Evolutionary conservation across 1,140 invertebrate species (phyloP).

Genomic region (Arctopsyche grandis): DNA sequence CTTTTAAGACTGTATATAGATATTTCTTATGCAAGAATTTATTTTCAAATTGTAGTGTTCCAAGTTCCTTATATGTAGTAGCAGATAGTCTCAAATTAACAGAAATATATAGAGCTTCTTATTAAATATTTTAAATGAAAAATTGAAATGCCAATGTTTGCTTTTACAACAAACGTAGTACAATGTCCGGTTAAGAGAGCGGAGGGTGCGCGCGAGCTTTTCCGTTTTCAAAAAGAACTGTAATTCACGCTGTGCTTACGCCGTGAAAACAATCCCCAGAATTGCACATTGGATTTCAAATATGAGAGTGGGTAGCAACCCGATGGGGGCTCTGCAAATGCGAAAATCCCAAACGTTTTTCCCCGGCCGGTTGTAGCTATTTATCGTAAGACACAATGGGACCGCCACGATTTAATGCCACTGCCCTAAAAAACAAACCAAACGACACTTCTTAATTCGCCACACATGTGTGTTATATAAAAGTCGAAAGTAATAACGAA

Average conservation of each 20-base stretch:
- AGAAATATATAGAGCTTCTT: no score
- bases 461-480: no score
- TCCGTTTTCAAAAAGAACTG: conserved; percentile 44
- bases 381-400: conserved; percentile 35
- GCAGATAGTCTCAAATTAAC: no score
- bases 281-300: conserved; percentile 48
- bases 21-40: no score
- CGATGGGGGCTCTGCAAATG: neutral
- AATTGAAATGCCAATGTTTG: no score
- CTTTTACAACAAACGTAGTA: no score
- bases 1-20: no score
- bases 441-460: neutral
- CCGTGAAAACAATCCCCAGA: conserved; percentile 49
- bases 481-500: no score
- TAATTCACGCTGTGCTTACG: conserved; percentile 45
- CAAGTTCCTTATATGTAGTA: no score
- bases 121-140: no score
- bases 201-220: conserved; percentile 29
- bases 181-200: no score
- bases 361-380: neutral
- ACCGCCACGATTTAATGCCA: neutral
- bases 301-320: conserved; percentile 42
- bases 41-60: no score
- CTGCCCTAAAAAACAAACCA: neutral
- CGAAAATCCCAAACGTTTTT: conserved; percentile 40